Base-by-base conservation (phyloP, 1,140 invertebrate species). In the Drosophila saltans region DNA sequence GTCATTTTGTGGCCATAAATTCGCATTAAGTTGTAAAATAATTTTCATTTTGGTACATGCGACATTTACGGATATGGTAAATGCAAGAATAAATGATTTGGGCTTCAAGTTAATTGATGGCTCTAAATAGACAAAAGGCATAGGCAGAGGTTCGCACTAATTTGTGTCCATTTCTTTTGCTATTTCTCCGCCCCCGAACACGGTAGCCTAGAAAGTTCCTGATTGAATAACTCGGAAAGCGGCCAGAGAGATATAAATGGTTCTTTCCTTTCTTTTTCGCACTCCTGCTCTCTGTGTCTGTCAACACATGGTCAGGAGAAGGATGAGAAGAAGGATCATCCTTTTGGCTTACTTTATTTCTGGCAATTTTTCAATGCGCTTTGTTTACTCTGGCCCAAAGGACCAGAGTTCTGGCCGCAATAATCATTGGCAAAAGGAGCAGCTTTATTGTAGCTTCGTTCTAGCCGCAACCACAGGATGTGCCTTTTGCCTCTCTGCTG, bases 281-380 rank as follows among this genome's bases (percentile, higher is more conserved):
- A 28, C 66, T 24, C 10, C 10, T 59, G 40, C 16, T 40, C 63
- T 11, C 61, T 61, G n/a, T 52, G 45, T 52, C 81, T 85, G 81
- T 85, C 78, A 78, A 67, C 81, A 78, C 57, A 65, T 66, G 64
- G 62, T 57, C 48, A 72, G 66, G 21, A 58, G 56, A 10, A 48
- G 66, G 52, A 57, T 62, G 52, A 72, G 66, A 11, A 58, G 56
- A 10, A 48, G 66, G 52, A 57, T 62, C 56, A 72, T 69, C 62
- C 66, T 70, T 81, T 48, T 60, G 66, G 41, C 74, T 77, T 77
- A 77, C 80, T 78, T 78, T 74, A 80, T 89, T 86, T 75, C 80
- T 80, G 80, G 73, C 83, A 70, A 88, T 88, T 88, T 88, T 83
- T 88, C 83, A 88, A 78, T 83, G 77, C 66, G 80, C 80, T 89